Evolutionary conservation across 2,888 invertebrate genomes (phyloP).

Genomic region (Agriotes lineatus): DNA sequence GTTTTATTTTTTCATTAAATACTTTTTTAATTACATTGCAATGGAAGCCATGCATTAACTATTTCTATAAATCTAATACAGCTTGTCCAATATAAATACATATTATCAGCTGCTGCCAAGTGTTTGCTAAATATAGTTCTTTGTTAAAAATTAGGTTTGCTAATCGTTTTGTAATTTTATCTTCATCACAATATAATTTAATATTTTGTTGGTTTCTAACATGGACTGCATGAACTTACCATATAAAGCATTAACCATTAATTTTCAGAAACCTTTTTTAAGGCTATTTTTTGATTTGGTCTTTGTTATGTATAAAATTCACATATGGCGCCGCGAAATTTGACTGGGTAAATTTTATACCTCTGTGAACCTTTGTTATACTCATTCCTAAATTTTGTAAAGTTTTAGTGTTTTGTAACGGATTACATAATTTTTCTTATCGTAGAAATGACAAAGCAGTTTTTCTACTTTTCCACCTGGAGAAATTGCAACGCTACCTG

Average conservation of each 20-base stretch:
- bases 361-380: no score
- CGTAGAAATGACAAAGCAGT: no score
- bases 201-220: no score
- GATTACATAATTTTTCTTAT: no score
- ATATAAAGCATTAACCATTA: slow-evolving; percentile 47
- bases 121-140: slow-evolving; percentile 25
- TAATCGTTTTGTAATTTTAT: slow-evolving; percentile 46
- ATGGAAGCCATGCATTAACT: slow-evolving; percentile 47
- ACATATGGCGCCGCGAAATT: slow-evolving; percentile 20
- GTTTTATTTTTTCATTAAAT: slow-evolving; percentile 38
- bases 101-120: slow-evolving; percentile 36
- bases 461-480: no score
- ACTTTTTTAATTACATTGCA: no score
- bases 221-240: slow-evolving; percentile 63
- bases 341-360: no score
- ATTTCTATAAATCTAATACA: slow-evolving; percentile 48
- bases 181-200: slow-evolving; percentile 53
- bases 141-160: slow-evolving; percentile 39
- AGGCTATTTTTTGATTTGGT: slow-evolving; percentile 37
- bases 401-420: no score
- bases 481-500: no score
- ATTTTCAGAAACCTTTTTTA: slow-evolving; percentile 37
- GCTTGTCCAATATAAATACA: slow-evolving; percentile 46
- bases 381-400: no score
- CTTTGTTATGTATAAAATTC: slow-evolving; percentile 47